Evolutionary conservation across 2,888 invertebrate genomes (phyloP).

Genomic region (Neoitamus cyanurus): DNA sequence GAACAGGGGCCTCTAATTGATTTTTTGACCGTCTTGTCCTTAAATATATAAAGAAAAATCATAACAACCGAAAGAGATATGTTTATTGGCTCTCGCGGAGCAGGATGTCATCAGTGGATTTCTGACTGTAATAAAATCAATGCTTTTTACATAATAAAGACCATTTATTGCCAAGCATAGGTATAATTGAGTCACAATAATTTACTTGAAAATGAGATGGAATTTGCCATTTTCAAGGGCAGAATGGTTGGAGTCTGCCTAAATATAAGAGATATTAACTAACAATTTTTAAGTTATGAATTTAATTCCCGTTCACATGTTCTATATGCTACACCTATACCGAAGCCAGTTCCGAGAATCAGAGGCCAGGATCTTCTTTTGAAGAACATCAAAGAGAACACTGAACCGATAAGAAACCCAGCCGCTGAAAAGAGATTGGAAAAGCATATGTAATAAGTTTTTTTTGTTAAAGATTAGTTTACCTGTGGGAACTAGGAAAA

Average conservation of each 20-base stretch:
- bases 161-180: not conserved
- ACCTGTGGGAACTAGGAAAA: too few relatives aligned
- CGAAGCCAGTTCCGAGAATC: slow-evolving; percentile 87
- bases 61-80: too few relatives aligned
- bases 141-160: not conserved
- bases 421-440: slow-evolving; percentile 73
- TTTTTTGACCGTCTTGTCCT: too few relatives aligned
- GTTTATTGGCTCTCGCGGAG: too few relatives aligned
- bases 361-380: slow-evolving; percentile 88
- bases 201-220: slow-evolving; percentile 8
- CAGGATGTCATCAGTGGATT: too few relatives aligned
- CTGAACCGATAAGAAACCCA: slow-evolving; percentile 81
- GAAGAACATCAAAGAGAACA: slow-evolving; percentile 86
- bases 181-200: not conserved
- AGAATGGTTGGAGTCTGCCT: not conserved
- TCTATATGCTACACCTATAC: slow-evolving; percentile 82
- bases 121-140: not conserved
- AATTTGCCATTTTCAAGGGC: not conserved
- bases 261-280: not conserved
- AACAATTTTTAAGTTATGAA: slow-evolving; percentile 51
- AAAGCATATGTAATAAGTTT: not conserved
- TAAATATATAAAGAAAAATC: too few relatives aligned
- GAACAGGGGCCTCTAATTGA: too few relatives aligned
- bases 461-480: not conserved
- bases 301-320: slow-evolving; percentile 61